These are phyloP conservation scores for Hofmannophila pseudospretella DNA, from an alignment of 2,888 invertebrate genomes.

Conservation along the genomic window DNA sequence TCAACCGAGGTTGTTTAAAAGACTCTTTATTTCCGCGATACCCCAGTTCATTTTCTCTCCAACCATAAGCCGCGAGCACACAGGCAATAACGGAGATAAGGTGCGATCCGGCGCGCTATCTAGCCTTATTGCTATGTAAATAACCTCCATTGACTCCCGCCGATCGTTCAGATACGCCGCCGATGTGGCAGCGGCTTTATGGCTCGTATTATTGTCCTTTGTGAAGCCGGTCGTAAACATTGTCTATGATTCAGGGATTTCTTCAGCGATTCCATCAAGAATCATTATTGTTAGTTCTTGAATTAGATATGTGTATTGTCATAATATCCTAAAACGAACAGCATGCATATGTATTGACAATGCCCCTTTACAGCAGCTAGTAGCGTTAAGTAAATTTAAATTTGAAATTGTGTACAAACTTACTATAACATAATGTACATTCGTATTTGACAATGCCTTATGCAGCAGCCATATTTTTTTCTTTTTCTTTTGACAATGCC, in stretches of 20 bases:
- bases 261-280: neutral
- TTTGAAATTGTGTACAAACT: no score
- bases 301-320: no score
- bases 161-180: conserved; percentile 62
- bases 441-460: no score
- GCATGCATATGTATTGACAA: no score
- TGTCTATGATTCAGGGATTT: conserved; percentile 10
- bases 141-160: conserved; percentile 66
- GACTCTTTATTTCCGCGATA: conserved; percentile 43
- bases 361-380: no score
- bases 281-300: no score
- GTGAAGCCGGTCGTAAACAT: conserved; percentile 24
- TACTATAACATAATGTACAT: no score
- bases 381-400: no score
- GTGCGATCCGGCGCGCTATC: conserved; percentile 51
- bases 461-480: no score
- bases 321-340: no score
- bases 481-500: no score
- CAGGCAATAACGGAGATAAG: conserved; percentile 67
- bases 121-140: conserved; percentile 72
- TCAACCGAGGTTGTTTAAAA: conserved; percentile 52
- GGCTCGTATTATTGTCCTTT: conserved; percentile 19
- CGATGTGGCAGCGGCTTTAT: conserved; percentile 69
- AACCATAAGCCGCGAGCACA: conserved; percentile 66
- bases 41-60: conserved; percentile 63